Base-by-base conservation (phyloP, 1,140 invertebrate species). In the Oryctes rhinoceros region DNA sequence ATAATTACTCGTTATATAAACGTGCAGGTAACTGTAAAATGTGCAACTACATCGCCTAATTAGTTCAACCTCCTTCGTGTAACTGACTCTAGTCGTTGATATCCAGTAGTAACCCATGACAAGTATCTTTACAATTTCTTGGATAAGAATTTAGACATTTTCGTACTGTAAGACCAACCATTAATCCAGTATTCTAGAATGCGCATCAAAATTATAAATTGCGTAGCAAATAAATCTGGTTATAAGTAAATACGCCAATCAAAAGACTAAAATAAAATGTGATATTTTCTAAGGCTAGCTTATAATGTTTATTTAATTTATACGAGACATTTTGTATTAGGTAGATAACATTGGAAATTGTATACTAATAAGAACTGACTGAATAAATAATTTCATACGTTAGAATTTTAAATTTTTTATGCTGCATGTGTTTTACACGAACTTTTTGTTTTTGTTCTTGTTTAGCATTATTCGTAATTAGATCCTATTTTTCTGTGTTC, bases 371-470 rank as follows among this genome's bases (percentile, higher is more conserved):
- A 71, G 65, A 71, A 71, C 65, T 71, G 65, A 71, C 65, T 71
- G 65, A 71, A 71, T 71, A 71, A 71, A 71, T 71, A 71, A 35
- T 71, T 71, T 35, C 20, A 37, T 71, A 71, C 65, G 18, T 71
- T 71, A 71, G 65, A 71, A 71, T 71, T 71, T 71, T 71, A 71
- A 20, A 71, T 71, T 71, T 71, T 71, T 71, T 71, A 71, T 71
- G 65, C 65, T 71, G 65, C 65, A 71, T 71, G 65, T 71, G 65
- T 71, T 71, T 71, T 24, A 35, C 65, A 71, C 65, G 15, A 67
- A 35, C 11, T 71, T 71, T 71, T 71, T 71, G 65, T 30, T 71
- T 71, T 71, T 71, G 24, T 20, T 71, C 5, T 35, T 71, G 65
- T 71, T 71, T 71, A 71, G 65, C 65, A 71, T 71, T 71, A 71